phyloP scores from a whole-genome alignment of 64 coral and sea anemone species.

The Porites lutea region DNA sequence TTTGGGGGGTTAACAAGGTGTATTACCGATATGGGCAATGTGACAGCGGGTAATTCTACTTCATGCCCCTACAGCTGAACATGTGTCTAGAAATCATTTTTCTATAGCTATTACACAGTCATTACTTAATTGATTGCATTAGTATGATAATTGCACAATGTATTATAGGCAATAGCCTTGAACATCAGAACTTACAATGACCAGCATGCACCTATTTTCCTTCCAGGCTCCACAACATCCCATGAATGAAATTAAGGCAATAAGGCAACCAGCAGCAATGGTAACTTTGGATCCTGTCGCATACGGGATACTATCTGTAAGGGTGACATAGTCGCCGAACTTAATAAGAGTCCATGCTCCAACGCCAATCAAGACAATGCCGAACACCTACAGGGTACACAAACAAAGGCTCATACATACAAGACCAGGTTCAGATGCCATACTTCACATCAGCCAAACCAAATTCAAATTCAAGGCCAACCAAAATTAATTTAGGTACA shows the following conservation, averaged over 20 bases:
- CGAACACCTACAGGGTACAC: conserved; percentile 11
- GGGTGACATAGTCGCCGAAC: conserved; percentile 1
- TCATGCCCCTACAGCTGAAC: too few species aligned
- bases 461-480: too few species aligned
- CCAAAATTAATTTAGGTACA: too few species aligned
- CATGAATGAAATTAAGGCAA: conserved; percentile 65
- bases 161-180: background rate
- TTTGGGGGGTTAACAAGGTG: too few species aligned
- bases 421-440: too few species aligned
- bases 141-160: background rate
- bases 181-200: conserved; percentile 50
- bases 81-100: too few species aligned
- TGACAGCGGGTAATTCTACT: too few species aligned
- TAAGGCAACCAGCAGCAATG: conserved; percentile 68
- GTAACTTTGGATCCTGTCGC: conserved; percentile 18
- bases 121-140: too few species aligned
- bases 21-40: too few species aligned
- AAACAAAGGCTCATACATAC: background rate
- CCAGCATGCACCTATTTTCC: conserved; percentile 79
- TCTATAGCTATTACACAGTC: too few species aligned
- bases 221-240: conserved; percentile 92
- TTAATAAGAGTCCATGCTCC: conserved; percentile 47
- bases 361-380: conserved; percentile 37
- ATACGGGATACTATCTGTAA: background rate
- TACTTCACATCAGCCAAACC: too few species aligned